A percentile compares a stretch with the other conserved stretches of the same genome.
Evolutionary conservation across 1,140 invertebrate genomes (phyloP).

Genomic region (Lordiphosa stackelbergi): DNA sequence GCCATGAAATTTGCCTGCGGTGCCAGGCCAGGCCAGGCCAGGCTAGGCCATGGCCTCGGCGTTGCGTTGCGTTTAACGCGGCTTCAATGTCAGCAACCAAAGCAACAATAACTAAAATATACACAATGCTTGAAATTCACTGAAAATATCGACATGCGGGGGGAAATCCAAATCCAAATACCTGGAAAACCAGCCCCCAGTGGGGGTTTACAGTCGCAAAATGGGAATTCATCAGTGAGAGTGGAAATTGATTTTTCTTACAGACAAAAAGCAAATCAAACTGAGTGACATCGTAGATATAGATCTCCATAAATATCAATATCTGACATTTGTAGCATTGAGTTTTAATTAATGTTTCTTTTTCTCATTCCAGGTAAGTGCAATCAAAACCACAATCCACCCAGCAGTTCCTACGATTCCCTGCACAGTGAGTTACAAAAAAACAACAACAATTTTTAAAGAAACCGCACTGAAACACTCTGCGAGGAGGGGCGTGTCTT

Average conservation of each 20-base stretch:
- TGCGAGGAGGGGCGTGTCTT: not conserved
- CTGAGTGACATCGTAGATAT: not conserved
- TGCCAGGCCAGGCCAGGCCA: slow-evolving; percentile 9
- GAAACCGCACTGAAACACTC: slow-evolving; percentile 17
- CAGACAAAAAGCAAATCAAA: slow-evolving; percentile 4
- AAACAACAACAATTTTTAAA: slow-evolving; percentile 2
- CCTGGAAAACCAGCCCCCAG: slow-evolving; percentile 5
- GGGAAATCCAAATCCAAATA: slow-evolving; percentile 7
- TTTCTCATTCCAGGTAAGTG: slow-evolving; percentile 51
- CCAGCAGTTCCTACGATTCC: slow-evolving; percentile 17
- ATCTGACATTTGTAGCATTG: not conserved
- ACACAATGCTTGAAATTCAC: not conserved
- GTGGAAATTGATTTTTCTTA: slow-evolving; percentile 11
- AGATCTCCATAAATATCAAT: not conserved
- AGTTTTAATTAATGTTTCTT: slow-evolving; percentile 15
- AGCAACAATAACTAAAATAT: not conserved
- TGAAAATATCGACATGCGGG: slow-evolving; percentile 3
- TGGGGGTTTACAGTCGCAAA: not conserved
- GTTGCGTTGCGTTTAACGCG: slow-evolving; percentile 22
- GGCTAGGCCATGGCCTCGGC: slow-evolving; percentile 8
- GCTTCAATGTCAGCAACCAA: slow-evolving; percentile 38
- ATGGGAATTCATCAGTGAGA: not conserved
- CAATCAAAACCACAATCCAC: slow-evolving; percentile 22
- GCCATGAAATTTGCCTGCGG: slow-evolving; percentile 21
- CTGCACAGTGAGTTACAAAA: slow-evolving; percentile 40